These are phyloP conservation scores for Pantherophis guttatus DNA, from an alignment of 2,113 vertebrate species.

Conservation along the genomic window DNA sequence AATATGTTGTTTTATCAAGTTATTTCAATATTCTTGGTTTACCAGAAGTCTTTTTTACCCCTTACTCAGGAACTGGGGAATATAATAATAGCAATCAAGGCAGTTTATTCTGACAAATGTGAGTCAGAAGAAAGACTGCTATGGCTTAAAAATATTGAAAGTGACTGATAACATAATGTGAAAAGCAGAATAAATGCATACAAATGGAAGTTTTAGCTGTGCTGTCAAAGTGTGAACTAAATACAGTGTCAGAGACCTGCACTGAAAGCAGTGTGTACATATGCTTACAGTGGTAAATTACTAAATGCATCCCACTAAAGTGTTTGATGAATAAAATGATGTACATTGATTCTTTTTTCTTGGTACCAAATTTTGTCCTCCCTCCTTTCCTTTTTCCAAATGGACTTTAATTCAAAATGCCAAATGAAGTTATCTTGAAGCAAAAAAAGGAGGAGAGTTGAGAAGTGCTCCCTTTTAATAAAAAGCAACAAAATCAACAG, in stretches of 20 bases:
- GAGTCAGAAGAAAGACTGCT: slow-evolving; percentile 69
- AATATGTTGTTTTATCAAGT: slow-evolving; percentile 62
- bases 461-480: slow-evolving; percentile 35
- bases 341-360: slow-evolving; percentile 30
- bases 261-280: slow-evolving; percentile 50
- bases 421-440: slow-evolving; percentile 39
- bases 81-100: slow-evolving; percentile 73
- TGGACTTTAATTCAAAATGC: slow-evolving; percentile 1
- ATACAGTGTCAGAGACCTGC: slow-evolving; percentile 53
- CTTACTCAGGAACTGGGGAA: slow-evolving; percentile 59
- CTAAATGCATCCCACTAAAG: slow-evolving; percentile 63
- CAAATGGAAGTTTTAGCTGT: slow-evolving; percentile 72
- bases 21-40: slow-evolving; percentile 61
- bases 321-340: slow-evolving; percentile 61
- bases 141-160: slow-evolving; percentile 76
- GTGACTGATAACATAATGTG: slow-evolving; percentile 76
- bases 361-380: slow-evolving; percentile 14
- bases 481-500: neutral
- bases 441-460: slow-evolving; percentile 28
- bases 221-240: slow-evolving; percentile 68
- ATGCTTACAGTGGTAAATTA: slow-evolving; percentile 62
- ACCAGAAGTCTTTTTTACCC: slow-evolving; percentile 33
- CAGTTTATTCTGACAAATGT: slow-evolving; percentile 71
- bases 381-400: neutral
- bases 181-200: slow-evolving; percentile 76